Evolutionary conservation across 2,113 vertebrate genomes (phyloP).

Genomic region (Acrocephalus arundinaceus): DNA sequence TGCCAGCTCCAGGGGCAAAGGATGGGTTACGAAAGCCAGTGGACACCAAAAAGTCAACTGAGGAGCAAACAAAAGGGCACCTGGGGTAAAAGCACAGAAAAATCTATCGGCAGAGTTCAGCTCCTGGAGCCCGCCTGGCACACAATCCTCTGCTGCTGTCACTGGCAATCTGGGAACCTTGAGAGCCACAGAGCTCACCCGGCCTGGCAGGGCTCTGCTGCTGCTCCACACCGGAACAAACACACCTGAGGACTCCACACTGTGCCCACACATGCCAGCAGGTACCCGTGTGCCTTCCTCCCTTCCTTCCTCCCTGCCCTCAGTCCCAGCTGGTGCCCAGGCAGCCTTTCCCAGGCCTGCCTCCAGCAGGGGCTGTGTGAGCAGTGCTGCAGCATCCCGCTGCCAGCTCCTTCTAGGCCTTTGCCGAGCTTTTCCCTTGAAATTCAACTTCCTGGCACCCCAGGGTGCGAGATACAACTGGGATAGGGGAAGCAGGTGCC

Average conservation of each 20-base stretch:
- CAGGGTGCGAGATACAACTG: not conserved
- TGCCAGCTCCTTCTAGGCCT: not conserved
- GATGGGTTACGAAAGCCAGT: not conserved
- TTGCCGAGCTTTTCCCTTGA: not conserved
- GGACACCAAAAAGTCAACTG: not conserved
- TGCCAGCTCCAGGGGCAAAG: not conserved
- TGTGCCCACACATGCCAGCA: rapidly evolving
- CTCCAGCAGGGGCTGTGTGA: rapidly evolving
- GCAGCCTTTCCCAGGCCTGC: not conserved
- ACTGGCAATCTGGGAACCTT: rapidly evolving
- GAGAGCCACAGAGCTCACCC: not conserved
- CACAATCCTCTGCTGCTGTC: not conserved
- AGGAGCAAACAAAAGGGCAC: not conserved
- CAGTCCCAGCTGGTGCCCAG: not conserved
- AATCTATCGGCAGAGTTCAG: not conserved
- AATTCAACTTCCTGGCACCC: not conserved
- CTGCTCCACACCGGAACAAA: rapidly evolving
- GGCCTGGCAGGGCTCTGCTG: not conserved
- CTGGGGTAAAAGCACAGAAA: not conserved
- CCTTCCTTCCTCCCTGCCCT: not conserved
- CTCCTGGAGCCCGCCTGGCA: not conserved
- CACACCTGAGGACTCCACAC: rapidly evolving
- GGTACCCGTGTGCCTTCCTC: rapidly evolving
- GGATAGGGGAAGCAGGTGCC: not conserved
- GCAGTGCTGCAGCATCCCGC: not conserved